Evolutionary conservation across 2,797 vertebrate genomes (phyloP), one percentile per base, ranked within the genome.

Genomic region (Enteromius anoplus): DNA sequence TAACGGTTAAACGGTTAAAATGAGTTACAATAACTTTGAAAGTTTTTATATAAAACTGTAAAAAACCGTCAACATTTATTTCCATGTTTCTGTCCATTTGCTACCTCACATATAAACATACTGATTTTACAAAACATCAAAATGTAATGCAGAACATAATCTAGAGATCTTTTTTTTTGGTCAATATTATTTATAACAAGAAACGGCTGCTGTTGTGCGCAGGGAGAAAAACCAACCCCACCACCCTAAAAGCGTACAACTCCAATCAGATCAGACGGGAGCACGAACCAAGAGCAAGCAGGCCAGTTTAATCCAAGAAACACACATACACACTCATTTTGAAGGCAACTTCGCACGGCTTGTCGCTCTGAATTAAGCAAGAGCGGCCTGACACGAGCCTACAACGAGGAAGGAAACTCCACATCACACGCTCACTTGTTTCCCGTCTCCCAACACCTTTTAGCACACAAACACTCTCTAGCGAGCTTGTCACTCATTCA

Each of bases 331-430:
- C 73, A 42, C 19, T 29, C 70, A 42, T 49, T 81, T 64, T 75
- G 80, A 85, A 81, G 85, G 62, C 79, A 88, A 66, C 70, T 77
- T 80, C 17, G 60, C 72, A 75, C 23, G 55, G 80, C 75, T 79
- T 82, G 83, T 89, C 84, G 17, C 40, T 81, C 75, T 85, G 70
- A 89, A 88, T 90, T 86, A 88, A 78, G 79, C 69, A 21, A 81
- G 64, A 85, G 85, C 21, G 82, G 42, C 76, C 75, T 87, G 85
- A 90, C 78, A 45, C 65, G 19, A 75, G 64, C 75, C 80, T 81
- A 85, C 77, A 82, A 83, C 53, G 53, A 26, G 47, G 79, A 76
- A 80, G 84, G 81, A 53, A 80, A 81, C 68, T 82, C 83, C 47
- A 76, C 70, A 80, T 83, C 86, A 66, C 86, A 78, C 47, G 80